Evolutionary conservation across 2,888 invertebrate species (phyloP), one percentile per base, ranked within the genome.

Genomic region (Drosophila lacicola): DNA sequence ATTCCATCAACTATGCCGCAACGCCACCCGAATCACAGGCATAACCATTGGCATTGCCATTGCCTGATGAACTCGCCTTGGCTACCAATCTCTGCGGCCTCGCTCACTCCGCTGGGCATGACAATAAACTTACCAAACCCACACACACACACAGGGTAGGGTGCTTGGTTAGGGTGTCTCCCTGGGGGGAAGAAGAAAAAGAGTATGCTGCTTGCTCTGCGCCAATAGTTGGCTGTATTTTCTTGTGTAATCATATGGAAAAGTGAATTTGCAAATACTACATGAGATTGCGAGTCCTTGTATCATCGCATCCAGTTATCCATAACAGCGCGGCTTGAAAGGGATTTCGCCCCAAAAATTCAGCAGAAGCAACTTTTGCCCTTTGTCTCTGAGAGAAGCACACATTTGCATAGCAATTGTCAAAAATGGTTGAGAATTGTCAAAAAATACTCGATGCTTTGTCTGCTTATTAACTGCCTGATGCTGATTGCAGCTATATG

Each of bases 211-310:
- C 63, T 60, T 68, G 62, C 55, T 46, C 65, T 70, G 45, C 63
- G 78, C 74, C 85, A 89, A 84, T 89, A 79, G 77, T 87, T 83
- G 78, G 69, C 80, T 86, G 82, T 80, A 81, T 88, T 80, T 80
- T 79, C 75, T 70, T 75, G 86, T 82, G 84, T 86, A 90, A 86
- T 90, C 86, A 81, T 80, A 80, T 85, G 86, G 80, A 86, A 90
- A 90, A 90, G 78, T 85, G 84, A 88, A 88, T 90, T 86, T 88
- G 76, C 77, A 90, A 90, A 89, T 86, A 86, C 72, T 71, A 82
- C 83, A 82, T 82, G 70, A 67, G 70, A 86, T 64, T 77, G 79
- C 76, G 65, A 79, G 72, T 63, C 62, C 72, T 61, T 67, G 65
- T 80, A 74, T 70, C 79, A 79, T 67, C 37, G 55, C 70, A 66